Percentiles rank a stretch among this genome's conserved stretches.
Evolutionary conservation across 2,113 vertebrate species (phyloP).

Genomic region (Danionella cerebrum): DNA sequence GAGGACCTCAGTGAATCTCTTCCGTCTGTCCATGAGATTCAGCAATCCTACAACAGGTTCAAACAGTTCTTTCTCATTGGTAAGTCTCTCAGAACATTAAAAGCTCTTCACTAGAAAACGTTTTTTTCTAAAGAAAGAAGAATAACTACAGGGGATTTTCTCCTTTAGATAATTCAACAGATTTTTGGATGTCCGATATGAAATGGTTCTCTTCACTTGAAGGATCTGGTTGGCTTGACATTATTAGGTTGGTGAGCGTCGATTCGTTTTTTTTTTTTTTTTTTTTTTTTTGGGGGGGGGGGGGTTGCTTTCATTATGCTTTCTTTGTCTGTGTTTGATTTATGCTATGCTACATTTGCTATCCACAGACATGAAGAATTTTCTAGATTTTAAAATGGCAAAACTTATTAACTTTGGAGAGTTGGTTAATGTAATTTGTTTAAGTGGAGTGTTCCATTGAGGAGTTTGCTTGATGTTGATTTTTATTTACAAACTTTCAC

Average conservation of each 20-base stretch:
- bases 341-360: not conserved
- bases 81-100: slow-evolving; percentile 52
- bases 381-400: too few species aligned
- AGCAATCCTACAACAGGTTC: slow-evolving; percentile 74
- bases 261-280: too few species aligned
- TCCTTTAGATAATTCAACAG: slow-evolving; percentile 73
- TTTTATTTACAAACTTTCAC: not conserved
- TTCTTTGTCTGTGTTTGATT: too few species aligned
- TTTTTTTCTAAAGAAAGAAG: not conserved
- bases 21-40: slow-evolving; percentile 75
- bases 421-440: too few species aligned
- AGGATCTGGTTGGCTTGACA: slow-evolving; percentile 79
- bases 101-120: too few species aligned
- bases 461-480: too few species aligned
- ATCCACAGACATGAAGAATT: too few species aligned
- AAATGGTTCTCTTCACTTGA: slow-evolving; percentile 85
- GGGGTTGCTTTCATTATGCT: too few species aligned
- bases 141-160: not conserved
- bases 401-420: too few species aligned
- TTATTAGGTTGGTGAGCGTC: slow-evolving; percentile 78
- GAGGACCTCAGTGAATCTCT: slow-evolving; percentile 77
- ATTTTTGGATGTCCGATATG: slow-evolving; percentile 85
- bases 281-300: too few species aligned
- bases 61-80: slow-evolving; percentile 82
- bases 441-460: too few species aligned